Evolutionary conservation across 2,113 vertebrate species (phyloP), one percentile per base, ranked within the genome.

Genomic region (Pao palembangensis): DNA sequence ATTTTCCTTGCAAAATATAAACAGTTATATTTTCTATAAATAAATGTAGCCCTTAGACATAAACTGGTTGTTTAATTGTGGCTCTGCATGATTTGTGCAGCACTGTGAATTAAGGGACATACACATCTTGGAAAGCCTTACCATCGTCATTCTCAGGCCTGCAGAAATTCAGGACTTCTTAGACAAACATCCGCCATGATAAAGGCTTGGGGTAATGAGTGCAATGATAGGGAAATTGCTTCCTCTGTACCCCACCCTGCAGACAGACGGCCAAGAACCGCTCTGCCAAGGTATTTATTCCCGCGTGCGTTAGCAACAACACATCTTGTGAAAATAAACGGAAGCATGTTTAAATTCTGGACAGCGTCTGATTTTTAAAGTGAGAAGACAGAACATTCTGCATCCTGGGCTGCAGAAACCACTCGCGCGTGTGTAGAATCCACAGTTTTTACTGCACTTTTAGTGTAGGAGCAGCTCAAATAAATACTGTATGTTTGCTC

Each of bases 171-270:
- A 64, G 64, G 28, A 51, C 25, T 53, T 23, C 76, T 67, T 63
- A 56, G 52, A 78, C 81, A 86, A 87, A 89, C 85, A 87, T 84
- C 83, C 62, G 51, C 18, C 47, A 55, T 41, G 81, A 85, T 84
- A 83, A 81, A 64, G 43, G 25, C 19, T 31, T 5, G 3, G 13
- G 42, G 51, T 84, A 88, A 88, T 85, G 64, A 75, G 75, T 53
- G 51, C 76, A 81, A 79, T 85, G 78, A 79, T 51, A 44, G 71
- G 58, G 75, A 85, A 85, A 85, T 84, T 31, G 67, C 74, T 84
- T 83, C 71, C 78, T 61, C 44, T 58, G 46, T 0, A 23, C 69
- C 54, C 50, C 71, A 28, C 85, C 85, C 73, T 5, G 44, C 67
- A 69, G 13, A 44, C 43, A 44, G 13, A 15, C n/a, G n/a, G 13